A percentile compares a stretch with the other conserved stretches of the same genome.
Evolutionary conservation across 2,113 vertebrate genomes (phyloP).

Genomic region (Gobiocypris rarus): DNA sequence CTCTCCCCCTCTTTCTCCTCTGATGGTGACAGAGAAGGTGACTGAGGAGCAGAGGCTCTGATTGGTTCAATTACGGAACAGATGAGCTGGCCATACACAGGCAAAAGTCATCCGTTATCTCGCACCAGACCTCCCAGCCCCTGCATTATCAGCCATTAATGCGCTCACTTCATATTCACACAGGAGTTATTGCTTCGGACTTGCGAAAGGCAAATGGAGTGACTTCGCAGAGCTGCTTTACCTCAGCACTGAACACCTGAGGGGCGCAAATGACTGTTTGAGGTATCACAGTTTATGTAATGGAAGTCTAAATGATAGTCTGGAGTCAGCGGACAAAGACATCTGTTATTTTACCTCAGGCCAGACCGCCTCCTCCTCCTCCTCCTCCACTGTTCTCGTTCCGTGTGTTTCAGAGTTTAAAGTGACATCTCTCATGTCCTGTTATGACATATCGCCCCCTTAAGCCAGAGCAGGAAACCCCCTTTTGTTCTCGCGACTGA

Average conservation of each 20-base stretch:
- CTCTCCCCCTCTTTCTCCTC: slow-evolving; percentile 4
- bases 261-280: slow-evolving; percentile 26
- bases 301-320: slow-evolving; percentile 51
- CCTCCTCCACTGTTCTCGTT: not conserved
- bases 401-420: slow-evolving; percentile 3
- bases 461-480: slow-evolving; percentile 48
- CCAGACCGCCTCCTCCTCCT: slow-evolving; percentile 36
- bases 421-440: slow-evolving; percentile 49
- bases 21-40: slow-evolving; percentile 46
- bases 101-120: slow-evolving; percentile 6
- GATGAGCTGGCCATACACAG: slow-evolving; percentile 24
- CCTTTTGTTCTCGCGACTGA: slow-evolving; percentile 30
- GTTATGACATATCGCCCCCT: slow-evolving; percentile 48
- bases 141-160: slow-evolving; percentile 54
- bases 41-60: slow-evolving; percentile 30
- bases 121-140: slow-evolving; percentile 8
- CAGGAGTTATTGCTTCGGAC: slow-evolving; percentile 6
- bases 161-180: slow-evolving; percentile 30
- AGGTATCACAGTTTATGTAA: slow-evolving; percentile 48
- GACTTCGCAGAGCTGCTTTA: slow-evolving; percentile 22
- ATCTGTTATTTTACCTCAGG: slow-evolving; percentile 55
- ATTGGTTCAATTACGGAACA: slow-evolving; percentile 22
- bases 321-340: slow-evolving; percentile 47
- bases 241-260: slow-evolving; percentile 22
- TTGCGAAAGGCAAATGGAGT: not conserved